A percentile compares a stretch with the other conserved stretches of the same genome.
Conservation (phyloP, 2,888 invertebrate species). For the Calameuta idolon region DNA sequence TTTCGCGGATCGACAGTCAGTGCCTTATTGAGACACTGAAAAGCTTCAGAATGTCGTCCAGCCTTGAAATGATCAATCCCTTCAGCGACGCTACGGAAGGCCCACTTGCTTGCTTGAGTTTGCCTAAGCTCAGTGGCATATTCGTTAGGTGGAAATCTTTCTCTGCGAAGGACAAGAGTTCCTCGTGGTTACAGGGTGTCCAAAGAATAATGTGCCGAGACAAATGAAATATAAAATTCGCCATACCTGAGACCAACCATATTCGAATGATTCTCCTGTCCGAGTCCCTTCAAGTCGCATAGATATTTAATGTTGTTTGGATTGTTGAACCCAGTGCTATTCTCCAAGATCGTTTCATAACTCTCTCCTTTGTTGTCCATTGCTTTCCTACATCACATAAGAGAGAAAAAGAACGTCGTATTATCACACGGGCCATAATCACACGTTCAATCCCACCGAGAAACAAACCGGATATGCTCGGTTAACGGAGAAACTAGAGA, state of each 20-base stretch:
- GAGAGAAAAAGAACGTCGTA: constrained; percentile 36
- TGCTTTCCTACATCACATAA: constrained; percentile 75
- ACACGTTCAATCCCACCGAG: constrained; percentile 2
- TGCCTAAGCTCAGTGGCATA: constrained; percentile 88
- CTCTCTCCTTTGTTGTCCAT: constrained; percentile 83
- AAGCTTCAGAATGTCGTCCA: constrained; percentile 92
- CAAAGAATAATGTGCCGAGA: constrained; percentile 15
- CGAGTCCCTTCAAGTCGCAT: constrained; percentile 79
- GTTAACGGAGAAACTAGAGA: constrained; percentile 57
- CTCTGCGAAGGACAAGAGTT: constrained; percentile 67
- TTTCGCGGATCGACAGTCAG: constrained; percentile 91
- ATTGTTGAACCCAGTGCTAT: constrained; percentile 89
- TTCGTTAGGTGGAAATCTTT: constrained; percentile 82
- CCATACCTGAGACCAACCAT: constrained; percentile 78
- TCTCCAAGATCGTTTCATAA: constrained; percentile 85
- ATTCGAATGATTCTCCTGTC: constrained; percentile 77
- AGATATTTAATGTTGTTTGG: constrained; percentile 89
- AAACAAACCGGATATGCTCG: constrained; percentile 54
- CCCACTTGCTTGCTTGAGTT: constrained; percentile 93
- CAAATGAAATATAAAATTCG: neutral
- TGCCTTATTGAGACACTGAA: constrained; percentile 94
- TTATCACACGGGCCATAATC: constrained; percentile 8
- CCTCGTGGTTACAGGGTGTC: constrained; percentile 2
- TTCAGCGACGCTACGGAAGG: constrained; percentile 91
- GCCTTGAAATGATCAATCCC: constrained; percentile 95